These are phyloP conservation scores for Penaeus monodon DNA, from an alignment of 2,888 invertebrate species.

Conservation along the genomic window DNA sequence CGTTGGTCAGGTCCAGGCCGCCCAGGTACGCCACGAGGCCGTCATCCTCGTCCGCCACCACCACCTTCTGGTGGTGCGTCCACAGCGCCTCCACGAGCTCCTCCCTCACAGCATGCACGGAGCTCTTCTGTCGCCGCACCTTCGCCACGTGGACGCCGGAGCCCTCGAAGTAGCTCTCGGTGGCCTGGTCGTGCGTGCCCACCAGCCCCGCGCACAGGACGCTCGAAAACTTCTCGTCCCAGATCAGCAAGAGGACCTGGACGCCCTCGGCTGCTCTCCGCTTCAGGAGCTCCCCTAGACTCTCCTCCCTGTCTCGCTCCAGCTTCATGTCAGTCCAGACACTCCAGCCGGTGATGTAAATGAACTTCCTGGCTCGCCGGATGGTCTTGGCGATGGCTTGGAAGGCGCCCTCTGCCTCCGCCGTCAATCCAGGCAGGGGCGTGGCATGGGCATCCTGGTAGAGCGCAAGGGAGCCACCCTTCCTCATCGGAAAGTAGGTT, in stretches of 20 bases:
- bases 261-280: slow-evolving; percentile 59
- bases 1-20: slow-evolving; percentile 62
- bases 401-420: slow-evolving; percentile 28
- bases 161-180: slow-evolving; percentile 50
- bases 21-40: slow-evolving; percentile 59
- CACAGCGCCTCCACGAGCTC: slow-evolving; percentile 49
- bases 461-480: slow-evolving; percentile 46
- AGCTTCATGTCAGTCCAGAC: slow-evolving; percentile 50
- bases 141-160: slow-evolving; percentile 47
- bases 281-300: slow-evolving; percentile 61
- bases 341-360: slow-evolving; percentile 65
- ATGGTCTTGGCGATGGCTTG: slow-evolving; percentile 54
- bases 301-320: slow-evolving; percentile 38
- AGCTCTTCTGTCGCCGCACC: slow-evolving; percentile 12
- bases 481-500: slow-evolving; percentile 54
- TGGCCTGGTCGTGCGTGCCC: slow-evolving; percentile 62
- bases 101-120: slow-evolving; percentile 7
- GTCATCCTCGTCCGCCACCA: slow-evolving; percentile 47
- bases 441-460: slow-evolving; percentile 62
- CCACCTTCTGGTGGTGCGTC: slow-evolving; percentile 63
- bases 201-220: slow-evolving; percentile 51
- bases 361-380: slow-evolving; percentile 54
- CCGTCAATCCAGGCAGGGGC: slow-evolving; percentile 41
- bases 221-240: slow-evolving; percentile 58
- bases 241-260: slow-evolving; percentile 53